These are phyloP conservation scores for Chrysocyon brachyurus DNA, from an alignment of 2,797 vertebrate genomes.

Conservation along the genomic window DNA sequence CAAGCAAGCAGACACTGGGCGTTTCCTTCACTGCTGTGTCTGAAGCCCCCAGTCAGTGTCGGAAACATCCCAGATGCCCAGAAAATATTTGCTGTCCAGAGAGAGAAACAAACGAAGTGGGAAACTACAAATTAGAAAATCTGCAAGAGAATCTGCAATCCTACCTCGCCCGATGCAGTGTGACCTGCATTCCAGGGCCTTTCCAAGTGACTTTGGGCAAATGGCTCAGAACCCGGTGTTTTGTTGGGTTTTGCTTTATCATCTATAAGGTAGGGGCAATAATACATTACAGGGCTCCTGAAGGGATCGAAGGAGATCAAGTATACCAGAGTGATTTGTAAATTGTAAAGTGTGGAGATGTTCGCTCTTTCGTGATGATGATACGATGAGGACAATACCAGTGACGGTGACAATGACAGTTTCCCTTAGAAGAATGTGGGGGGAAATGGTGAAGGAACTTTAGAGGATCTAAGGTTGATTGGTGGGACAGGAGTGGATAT, in stretches of 20 bases:
- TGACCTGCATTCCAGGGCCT: not conserved
- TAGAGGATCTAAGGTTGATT: not conserved
- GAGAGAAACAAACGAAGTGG: not conserved
- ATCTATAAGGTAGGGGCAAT: not conserved
- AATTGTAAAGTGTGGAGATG: not conserved
- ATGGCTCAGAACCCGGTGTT: not conserved
- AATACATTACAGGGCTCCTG: not conserved
- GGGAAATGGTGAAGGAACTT: not conserved
- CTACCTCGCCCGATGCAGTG: not conserved
- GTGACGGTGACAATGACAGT: not conserved
- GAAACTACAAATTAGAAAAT: not conserved
- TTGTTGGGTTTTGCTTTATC: not conserved
- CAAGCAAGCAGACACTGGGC: not conserved
- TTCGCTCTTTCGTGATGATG: not conserved
- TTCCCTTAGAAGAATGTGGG: not conserved
- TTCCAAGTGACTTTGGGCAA: not conserved
- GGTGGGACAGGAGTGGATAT: not conserved
- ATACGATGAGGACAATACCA: not conserved
- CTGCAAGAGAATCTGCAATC: not conserved
- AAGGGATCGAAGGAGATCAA: not conserved
- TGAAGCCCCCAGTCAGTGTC: not conserved
- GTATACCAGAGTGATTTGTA: not conserved
- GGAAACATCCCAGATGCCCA: not conserved
- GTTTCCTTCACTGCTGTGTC: not conserved
- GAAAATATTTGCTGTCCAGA: constrained; percentile 14